Evolutionary conservation across 2,888 invertebrate species (phyloP), one percentile per base, ranked within the genome.

Genomic region (Neoascia interrupta): DNA sequence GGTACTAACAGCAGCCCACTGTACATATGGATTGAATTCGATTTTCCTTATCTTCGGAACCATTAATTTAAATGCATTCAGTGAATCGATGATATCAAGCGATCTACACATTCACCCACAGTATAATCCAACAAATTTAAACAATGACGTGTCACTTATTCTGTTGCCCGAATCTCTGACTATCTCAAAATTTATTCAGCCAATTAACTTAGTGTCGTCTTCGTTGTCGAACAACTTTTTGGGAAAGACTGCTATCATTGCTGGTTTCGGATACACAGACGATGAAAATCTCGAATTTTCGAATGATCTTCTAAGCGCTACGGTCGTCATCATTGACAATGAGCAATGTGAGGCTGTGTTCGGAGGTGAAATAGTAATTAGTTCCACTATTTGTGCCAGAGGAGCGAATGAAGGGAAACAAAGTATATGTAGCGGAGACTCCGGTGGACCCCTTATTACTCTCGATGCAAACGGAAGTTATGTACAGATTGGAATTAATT

Each of bases 1-100:
- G 85, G 86, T 88, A n/a, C 75, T 87, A 0, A 88, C 88, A 0
- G 88, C 88, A 0, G 88, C 84, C 0, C 88, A 88, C 70, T 88
- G 88, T 47, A 83, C 84, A 8, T 83, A 84, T 37, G 85, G 83
- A 0, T 72, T 75, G 0, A 58, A 26, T 2, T 85, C 85, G 0
- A 36, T 87, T 0, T 84, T 81, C 2, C 34, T 87, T 0, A 68
- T 85, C 4, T 87, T 88, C 37, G 87, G 87, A 47, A 85, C 83
- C 1, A 80, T 84, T 0, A 39, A 83, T 3, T 51, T 86, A 1
- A 81, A 85, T n/a, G 66, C 83, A 0, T 81, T 83, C 0, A 82
- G 74, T 1, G n/a, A 76, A 13, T 84, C 82, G 19, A 85, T 86
- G 85, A 85, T 85, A 0, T 81, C 87, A 0, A 84, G 61, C 0